phyloP scores from a whole-genome alignment of 2,888 invertebrate species.

The Theodoxus fluviatilis region DNA sequence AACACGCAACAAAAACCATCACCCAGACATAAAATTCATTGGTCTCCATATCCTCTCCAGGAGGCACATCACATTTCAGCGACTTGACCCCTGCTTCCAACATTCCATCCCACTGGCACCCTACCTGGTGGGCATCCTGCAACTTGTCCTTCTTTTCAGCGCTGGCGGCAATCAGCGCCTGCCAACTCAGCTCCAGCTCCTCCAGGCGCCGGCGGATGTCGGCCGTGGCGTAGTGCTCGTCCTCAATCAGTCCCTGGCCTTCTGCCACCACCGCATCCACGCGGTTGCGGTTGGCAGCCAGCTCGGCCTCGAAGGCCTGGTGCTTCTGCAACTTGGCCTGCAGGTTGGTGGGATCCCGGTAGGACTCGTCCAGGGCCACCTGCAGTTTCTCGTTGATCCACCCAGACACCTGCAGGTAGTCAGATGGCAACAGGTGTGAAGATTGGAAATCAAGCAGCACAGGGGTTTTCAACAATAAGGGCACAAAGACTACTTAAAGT shows the following conservation, averaged over 20 bases:
- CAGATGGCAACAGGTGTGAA: neutral
- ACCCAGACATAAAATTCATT: too few species aligned
- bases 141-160: conserved; percentile 83
- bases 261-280: conserved; percentile 80
- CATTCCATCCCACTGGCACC: too few species aligned
- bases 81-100: too few species aligned
- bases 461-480: too few species aligned
- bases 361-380: conserved; percentile 90
- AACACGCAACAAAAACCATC: too few species aligned
- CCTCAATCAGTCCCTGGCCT: conserved; percentile 70
- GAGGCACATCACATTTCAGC: too few species aligned
- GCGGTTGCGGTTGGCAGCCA: conserved; percentile 86
- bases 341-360: conserved; percentile 94
- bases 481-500: too few species aligned
- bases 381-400: conserved; percentile 95
- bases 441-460: too few species aligned
- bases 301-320: conserved; percentile 92
- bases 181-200: conserved; percentile 86
- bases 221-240: conserved; percentile 85
- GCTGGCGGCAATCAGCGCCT: conserved; percentile 82
- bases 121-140: conserved; percentile 81
- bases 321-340: conserved; percentile 96
- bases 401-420: conserved; percentile 67
- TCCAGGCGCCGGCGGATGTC: conserved; percentile 85
- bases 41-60: too few species aligned